Evolutionary conservation across 2,888 invertebrate species (phyloP), one percentile per base, ranked within the genome.

Genomic region (Hypselothyrea guttata): DNA sequence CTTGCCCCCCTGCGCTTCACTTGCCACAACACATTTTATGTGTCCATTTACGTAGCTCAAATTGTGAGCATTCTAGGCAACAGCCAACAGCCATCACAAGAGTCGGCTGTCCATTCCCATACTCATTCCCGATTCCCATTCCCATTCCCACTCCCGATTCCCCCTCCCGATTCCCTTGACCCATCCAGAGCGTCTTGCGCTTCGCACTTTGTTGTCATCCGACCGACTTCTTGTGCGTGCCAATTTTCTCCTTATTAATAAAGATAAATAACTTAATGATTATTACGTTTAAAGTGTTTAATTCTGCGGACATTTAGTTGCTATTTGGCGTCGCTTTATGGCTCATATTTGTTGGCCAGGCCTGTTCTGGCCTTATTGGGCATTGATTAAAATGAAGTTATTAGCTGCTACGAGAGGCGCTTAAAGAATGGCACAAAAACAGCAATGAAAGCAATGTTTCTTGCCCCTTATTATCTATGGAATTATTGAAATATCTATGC

Each of bases 221-320:
- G 70, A 48, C 65, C 61, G 68, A 64, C 75, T 76, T 71, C 76
- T 77, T 77, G 84, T 78, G 83, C 83, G 84, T 79, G 83, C 77
- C 77, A 77, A 77, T 77, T 77, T 77, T 71, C 81, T 73, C 71
- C 79, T 84, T 84, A 81, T 82, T 84, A 84, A 84, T 84, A 82
- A 84, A 84, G 83, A 81, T 78, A 82, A 84, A 82, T 82, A 85
- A 82, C 82, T 84, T 84, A 84, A 82, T 82, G 84, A 79, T 76
- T 83, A 83, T 82, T 71, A 73, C 75, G 83, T 64, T 84, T 66
- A 82, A 74, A 84, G 83, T 84, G 85, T 75, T 84, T 83, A 76
- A 82, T 82, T 84, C 5, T 56, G 58, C 67, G 71, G 82, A 69
- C 73, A 62, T 61, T 78, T 57, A 64, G 62, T 57, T 56, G 82